Evolutionary conservation across 1,140 invertebrate species (phyloP).

Genomic region (Conus betulinus): DNA sequence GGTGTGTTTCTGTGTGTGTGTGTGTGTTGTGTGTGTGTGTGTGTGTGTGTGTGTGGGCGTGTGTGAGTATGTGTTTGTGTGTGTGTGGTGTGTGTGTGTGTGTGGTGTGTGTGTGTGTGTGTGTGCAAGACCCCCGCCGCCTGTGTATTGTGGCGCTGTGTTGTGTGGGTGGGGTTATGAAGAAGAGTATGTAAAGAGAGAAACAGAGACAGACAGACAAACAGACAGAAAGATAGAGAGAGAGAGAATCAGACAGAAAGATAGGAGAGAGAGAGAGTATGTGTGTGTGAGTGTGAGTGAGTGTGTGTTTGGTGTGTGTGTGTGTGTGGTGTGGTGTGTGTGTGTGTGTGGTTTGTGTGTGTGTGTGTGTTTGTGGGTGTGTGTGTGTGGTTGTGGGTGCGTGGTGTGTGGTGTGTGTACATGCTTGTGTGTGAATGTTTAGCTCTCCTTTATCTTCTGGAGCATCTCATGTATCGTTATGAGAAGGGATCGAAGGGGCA

Average conservation of each 20-base stretch:
- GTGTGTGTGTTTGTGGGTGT: neutral
- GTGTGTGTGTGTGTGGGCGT: neutral
- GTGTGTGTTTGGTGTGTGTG: constrained; percentile 20
- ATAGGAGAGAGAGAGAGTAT: too few relatives aligned
- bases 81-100: constrained; percentile 32
- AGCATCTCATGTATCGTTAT: too few relatives aligned
- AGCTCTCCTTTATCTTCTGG: too few relatives aligned
- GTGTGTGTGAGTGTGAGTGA: constrained; percentile 4
- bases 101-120: constrained; percentile 30
- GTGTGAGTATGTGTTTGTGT: neutral
- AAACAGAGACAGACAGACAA: too few relatives aligned
- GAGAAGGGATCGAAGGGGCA: too few relatives aligned
- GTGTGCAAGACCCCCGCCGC: constrained; percentile 19
- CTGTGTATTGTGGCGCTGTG: neutral
- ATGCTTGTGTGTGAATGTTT: too few relatives aligned
- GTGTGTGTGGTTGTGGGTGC: neutral
- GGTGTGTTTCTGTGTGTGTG: neutral
- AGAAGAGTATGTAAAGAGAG: too few relatives aligned
- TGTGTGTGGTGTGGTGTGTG: neutral
- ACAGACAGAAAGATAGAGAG: too few relatives aligned
- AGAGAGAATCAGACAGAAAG: too few relatives aligned
- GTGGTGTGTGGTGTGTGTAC: too few relatives aligned
- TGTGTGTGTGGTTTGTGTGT: neutral
- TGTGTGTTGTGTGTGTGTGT: constrained; percentile 16
- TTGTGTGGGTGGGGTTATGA: too few relatives aligned